Percentiles rank a stretch among this genome's conserved stretches.
These are phyloP conservation scores for Tillus elongatus DNA, from an alignment of 2,888 invertebrate genomes.

Conservation along the genomic window DNA sequence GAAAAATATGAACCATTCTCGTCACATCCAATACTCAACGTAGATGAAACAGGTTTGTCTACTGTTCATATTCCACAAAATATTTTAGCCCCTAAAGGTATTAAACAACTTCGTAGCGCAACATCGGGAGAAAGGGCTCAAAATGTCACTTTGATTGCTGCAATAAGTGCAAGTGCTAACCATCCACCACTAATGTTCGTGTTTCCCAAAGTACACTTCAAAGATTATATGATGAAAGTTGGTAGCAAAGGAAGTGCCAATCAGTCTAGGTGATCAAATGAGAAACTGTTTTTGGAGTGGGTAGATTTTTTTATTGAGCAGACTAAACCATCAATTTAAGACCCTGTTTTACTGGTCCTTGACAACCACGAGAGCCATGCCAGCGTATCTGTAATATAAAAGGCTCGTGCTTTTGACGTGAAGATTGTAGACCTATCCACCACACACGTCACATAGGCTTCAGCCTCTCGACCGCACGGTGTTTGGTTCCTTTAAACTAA, in stretches of 20 bases:
- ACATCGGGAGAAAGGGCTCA: too few relatives aligned
- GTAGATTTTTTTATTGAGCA: background rate
- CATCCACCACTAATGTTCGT: too few relatives aligned
- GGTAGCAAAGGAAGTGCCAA: constrained; percentile 2
- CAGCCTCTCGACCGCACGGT: constrained; percentile 7
- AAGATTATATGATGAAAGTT: constrained; percentile 1
- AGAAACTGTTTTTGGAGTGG: constrained; percentile 2
- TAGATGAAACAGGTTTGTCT: too few relatives aligned
- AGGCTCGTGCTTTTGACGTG: constrained; percentile 4
- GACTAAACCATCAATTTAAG: background rate
- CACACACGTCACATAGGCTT: constrained; percentile 5
- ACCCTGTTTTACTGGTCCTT: constrained; percentile 2
- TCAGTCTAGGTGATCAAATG: constrained; percentile 2
- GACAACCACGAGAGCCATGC: constrained; percentile 5
- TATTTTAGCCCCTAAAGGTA: too few relatives aligned
- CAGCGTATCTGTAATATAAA: constrained; percentile 2
- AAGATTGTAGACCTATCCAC: constrained; percentile 4
- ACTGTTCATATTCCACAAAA: too few relatives aligned
- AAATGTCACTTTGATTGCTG: too few relatives aligned
- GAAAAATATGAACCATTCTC: too few relatives aligned
- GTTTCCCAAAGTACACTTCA: constrained; percentile 1
- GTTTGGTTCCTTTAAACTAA: background rate
- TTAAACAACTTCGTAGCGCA: too few relatives aligned
- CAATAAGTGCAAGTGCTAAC: too few relatives aligned
- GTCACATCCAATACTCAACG: too few relatives aligned